Conservation (phyloP, 2,113 vertebrate genomes). For the Aplodontia rufa region DNA sequence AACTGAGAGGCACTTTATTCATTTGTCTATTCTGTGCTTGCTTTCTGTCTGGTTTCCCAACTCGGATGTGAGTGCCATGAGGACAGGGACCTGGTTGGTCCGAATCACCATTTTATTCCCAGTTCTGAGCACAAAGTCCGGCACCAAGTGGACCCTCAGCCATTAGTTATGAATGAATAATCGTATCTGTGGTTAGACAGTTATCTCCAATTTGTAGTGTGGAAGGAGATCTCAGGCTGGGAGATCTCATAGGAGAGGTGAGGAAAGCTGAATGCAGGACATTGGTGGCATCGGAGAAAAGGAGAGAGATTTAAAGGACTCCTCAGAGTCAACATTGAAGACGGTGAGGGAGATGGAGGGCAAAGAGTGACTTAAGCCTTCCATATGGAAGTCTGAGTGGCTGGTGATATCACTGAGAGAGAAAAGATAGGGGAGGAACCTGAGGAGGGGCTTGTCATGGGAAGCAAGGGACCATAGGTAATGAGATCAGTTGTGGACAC, state of each 20-base stretch:
- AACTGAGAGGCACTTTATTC: neutral
- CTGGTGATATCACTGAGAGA: neutral
- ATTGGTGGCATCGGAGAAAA: neutral
- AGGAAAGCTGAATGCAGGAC: neutral
- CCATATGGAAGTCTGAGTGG: neutral
- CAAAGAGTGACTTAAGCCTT: conserved; percentile 14
- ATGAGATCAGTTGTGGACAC: conserved; percentile 60
- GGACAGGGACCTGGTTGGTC: neutral
- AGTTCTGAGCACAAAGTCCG: neutral
- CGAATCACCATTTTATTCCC: neutral
- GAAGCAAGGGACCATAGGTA: conserved; percentile 54
- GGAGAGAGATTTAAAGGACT: neutral
- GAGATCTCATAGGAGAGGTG: neutral
- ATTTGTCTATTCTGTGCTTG: neutral
- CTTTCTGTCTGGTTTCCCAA: neutral
- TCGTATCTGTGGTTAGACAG: neutral
- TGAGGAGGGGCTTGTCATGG: conserved; percentile 33
- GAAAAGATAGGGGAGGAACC: neutral
- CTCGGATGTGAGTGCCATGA: neutral
- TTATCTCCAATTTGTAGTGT: neutral
- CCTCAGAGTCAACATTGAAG: neutral
- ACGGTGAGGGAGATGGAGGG: neutral
- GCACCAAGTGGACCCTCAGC: neutral
- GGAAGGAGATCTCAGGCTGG: neutral
- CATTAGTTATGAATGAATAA: neutral